phyloP scores from a whole-genome alignment of 2,113 vertebrate genomes.

The Chloroceryle aenea region DNA sequence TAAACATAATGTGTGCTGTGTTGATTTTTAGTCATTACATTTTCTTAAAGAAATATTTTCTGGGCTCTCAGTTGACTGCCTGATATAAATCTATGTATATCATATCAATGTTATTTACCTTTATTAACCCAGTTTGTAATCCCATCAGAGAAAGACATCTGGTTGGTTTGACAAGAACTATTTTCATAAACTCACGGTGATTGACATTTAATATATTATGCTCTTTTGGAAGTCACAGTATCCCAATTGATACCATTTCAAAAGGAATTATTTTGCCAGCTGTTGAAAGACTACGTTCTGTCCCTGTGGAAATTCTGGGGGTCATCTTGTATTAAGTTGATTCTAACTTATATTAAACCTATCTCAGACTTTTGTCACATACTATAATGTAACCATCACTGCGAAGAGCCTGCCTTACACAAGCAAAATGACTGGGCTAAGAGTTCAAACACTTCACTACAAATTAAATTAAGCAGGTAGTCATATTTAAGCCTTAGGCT shows the following conservation, averaged over 20 bases:
- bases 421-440: neutral
- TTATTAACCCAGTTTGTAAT: constrained; percentile 40
- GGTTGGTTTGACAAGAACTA: constrained; percentile 46
- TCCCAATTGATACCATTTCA: constrained; percentile 18
- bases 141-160: constrained; percentile 50
- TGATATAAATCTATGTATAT: constrained; percentile 19
- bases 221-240: neutral
- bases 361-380: constrained; percentile 3
- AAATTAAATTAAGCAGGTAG: constrained; percentile 39
- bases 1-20: constrained; percentile 34
- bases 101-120: constrained; percentile 4
- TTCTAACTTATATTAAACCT: constrained; percentile 36
- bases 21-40: constrained; percentile 14
- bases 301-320: constrained; percentile 44
- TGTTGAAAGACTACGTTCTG: neutral
- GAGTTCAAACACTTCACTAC: neutral
- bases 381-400: neutral
- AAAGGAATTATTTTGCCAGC: constrained; percentile 40
- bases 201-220: constrained; percentile 44
- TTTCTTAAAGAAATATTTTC: constrained; percentile 18
- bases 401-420: neutral
- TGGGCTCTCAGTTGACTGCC: neutral
- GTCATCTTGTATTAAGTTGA: constrained; percentile 48
- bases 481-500: neutral
- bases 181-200: constrained; percentile 52